Base-by-base conservation (phyloP, 1,140 invertebrate species). In the Pectinophora gossypiella region DNA sequence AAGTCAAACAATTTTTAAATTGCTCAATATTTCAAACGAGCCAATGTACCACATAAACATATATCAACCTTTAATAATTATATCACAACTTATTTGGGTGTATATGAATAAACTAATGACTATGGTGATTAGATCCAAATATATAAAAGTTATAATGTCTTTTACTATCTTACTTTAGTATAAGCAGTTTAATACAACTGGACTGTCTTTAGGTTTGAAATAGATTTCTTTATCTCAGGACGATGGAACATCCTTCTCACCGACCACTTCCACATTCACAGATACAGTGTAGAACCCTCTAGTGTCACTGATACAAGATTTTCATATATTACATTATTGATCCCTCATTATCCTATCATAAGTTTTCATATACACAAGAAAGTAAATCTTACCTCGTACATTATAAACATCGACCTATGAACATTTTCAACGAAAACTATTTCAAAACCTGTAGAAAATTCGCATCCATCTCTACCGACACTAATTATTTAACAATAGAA, bases 341-440 rank as follows among this genome's bases (percentile, higher is more conserved):
- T 85, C 77, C 79, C 82, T 67, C 66, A 65, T 72, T 80, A 73
- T 61, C 64, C 58, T 76, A 74, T 68, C 71, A 71, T 78, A 73
- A 74, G 52, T 61, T 71, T 64, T 61, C 36, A 51, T 61, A 51
- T 54, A 60, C 44, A 70, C 59, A 64, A 48, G 46, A 64, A 57
- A 59, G 47, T 56, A 59, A 59, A 52, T 52, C 53, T 56, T 61
- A 56, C 52, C 16, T 53, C 53, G 45, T 58, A 51, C 27, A 43
- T 44, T 54, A 51, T 47, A 46, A 55, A 51, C 48, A 44, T 44
- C 45, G 18, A 54, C 51, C 53, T 44, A 58, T 50, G 44, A 64
- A 52, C 45, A 19, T 20, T 19, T 20, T 59, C 40, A 15, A 59
- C 38, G 66, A 69, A 69, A 72, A 69, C 72, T 82, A 82, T 85